Evolutionary conservation across 2,888 invertebrate genomes (phyloP).

Genomic region (Hypselothyrea guttata): DNA sequence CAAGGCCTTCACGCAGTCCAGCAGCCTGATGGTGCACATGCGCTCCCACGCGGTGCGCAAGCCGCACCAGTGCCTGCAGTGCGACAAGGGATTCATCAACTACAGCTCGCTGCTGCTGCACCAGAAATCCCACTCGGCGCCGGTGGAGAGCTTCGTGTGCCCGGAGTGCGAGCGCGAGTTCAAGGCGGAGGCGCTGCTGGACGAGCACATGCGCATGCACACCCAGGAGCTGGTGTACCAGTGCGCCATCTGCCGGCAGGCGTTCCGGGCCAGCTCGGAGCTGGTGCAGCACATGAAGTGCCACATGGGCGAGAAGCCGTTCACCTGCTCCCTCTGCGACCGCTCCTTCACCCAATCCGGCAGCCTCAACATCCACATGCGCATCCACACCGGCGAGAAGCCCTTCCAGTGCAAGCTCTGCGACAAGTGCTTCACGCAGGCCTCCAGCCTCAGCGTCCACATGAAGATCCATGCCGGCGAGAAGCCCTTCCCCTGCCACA

Average conservation of each 20-base stretch:
- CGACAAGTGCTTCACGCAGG: slow-evolving; percentile 82
- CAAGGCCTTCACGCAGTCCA: slow-evolving; percentile 82
- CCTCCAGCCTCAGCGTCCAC: slow-evolving; percentile 82
- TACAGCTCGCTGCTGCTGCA: slow-evolving; percentile 80
- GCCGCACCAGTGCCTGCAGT: slow-evolving; percentile 81
- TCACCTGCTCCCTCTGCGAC: slow-evolving; percentile 82
- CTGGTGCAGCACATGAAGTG: slow-evolving; percentile 82
- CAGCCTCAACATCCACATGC: slow-evolving; percentile 82
- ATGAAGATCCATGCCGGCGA: slow-evolving; percentile 82
- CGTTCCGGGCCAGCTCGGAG: slow-evolving; percentile 81
- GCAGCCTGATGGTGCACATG: slow-evolving; percentile 82
- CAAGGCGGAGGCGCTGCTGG: slow-evolving; percentile 81
- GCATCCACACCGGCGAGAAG: slow-evolving; percentile 82
- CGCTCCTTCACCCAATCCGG: slow-evolving; percentile 82
- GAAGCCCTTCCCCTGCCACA: slow-evolving; percentile 79
- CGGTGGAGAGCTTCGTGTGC: slow-evolving; percentile 78
- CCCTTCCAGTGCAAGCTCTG: slow-evolving; percentile 82
- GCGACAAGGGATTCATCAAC: slow-evolving; percentile 82
- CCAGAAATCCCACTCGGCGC: slow-evolving; percentile 78
- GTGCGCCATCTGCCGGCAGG: slow-evolving; percentile 80
- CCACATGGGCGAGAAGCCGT: slow-evolving; percentile 83
- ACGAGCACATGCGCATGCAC: slow-evolving; percentile 82
- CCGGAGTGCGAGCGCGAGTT: slow-evolving; percentile 82
- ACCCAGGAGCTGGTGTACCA: slow-evolving; percentile 81
- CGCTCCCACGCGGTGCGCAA: slow-evolving; percentile 81